Conservation (phyloP, 2,797 vertebrate species). For the Lagodon rhomboides region DNA sequence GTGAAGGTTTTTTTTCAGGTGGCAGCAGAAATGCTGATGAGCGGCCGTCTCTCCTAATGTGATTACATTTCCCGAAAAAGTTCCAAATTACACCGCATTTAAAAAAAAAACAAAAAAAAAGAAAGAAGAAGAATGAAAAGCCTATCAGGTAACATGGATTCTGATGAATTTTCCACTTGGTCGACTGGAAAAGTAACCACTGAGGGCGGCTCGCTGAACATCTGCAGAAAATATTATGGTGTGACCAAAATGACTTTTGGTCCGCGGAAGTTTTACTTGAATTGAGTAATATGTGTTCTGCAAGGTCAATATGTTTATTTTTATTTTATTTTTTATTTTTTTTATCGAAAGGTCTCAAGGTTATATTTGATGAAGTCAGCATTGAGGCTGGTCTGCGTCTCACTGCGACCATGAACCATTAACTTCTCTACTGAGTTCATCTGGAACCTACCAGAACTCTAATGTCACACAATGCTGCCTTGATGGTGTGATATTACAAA, state of each 20-base stretch:
- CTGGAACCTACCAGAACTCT: background rate
- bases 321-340: too few species aligned
- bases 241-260: conserved; percentile 22
- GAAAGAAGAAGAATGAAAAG: conserved; percentile 2
- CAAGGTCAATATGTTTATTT: background rate
- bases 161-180: conserved; percentile 73
- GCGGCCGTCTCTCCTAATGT: conserved; percentile 6
- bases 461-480: background rate
- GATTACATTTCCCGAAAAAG: conserved; percentile 51
- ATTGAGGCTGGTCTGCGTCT: background rate
- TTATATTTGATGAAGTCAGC: background rate
- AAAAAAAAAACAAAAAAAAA: too few species aligned
- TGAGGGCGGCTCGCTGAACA: conserved; percentile 39
- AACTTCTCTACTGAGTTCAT: background rate
- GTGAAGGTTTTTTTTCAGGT: background rate
- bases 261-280: background rate
- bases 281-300: background rate
- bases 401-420: conserved; percentile 20
- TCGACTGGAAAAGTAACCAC: conserved; percentile 61
- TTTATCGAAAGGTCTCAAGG: rapidly evolving
- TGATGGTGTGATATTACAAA: background rate
- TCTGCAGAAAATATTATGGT: conserved; percentile 62
- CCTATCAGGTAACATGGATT: conserved; percentile 59
- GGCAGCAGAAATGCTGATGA: conserved; percentile 44
- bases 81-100: conserved; percentile 35